Evolutionary conservation across 2,888 invertebrate genomes (phyloP), one percentile per base, ranked within the genome.

Genomic region (Eulithis prunata): DNA sequence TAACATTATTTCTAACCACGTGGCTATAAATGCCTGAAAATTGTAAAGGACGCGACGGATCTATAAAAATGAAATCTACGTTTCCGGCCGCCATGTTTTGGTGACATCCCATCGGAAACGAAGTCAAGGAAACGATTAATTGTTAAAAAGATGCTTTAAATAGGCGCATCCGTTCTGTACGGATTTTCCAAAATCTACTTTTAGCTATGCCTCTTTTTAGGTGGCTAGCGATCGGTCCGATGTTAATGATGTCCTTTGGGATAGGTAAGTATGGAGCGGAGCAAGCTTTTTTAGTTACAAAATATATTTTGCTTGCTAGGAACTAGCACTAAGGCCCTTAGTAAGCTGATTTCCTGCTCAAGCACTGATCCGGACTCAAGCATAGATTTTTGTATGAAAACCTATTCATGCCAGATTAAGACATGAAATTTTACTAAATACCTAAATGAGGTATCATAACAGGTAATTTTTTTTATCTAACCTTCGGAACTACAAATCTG

Each of bases 221-320:
- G 78, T 77, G 74, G 78, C 75, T 76, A 77, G 76, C 65, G 77
- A 75, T 80, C 78, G 81, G 83, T 82, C 79, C 78, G 75, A 80
- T 81, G 79, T 85, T 87, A 87, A 87, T 85, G 87, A 88, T 87
- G 88, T 87, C 87, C 87, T 86, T 79, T 73, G 12, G 43, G 79
- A 21, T 75, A 53, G 10, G n/a, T 28, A 57, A 72, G 64, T 75
- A 55, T 82, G 81, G 87, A 84, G 66, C 58, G 5, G 45, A 32
- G 32, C 32, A 32, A 32, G 72, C 54, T 73, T 69, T 38, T 47
- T 58, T 28, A 38, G 53, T 32, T 32, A 32, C 32, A 32, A 32
- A 32, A 32, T 21, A 32, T 32, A 32, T 32, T 32, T 32, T 32
- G 32, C 1, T 32, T 6, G 32, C 32, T 32, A 21, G 21, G 21